Percentiles rank a stretch among this genome's conserved stretches.
Conservation (phyloP, 1,140 invertebrate species). For the Pygmarrhopalites habei region DNA sequence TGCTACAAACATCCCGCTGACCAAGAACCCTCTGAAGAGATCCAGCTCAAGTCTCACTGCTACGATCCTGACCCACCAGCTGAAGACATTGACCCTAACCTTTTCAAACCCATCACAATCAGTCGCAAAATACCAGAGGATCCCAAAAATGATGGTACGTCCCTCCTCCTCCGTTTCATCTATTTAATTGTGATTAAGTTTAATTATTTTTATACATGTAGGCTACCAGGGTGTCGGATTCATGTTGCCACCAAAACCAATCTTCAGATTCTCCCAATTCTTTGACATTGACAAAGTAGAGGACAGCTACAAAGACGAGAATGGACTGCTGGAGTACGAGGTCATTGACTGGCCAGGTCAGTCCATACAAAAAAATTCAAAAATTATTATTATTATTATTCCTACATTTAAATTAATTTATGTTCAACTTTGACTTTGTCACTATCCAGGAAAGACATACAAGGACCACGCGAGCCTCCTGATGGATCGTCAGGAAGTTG, state of each 20-base stretch:
- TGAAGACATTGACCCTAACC: too few species aligned
- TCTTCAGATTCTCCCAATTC: not conserved
- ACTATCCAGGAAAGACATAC: not conserved
- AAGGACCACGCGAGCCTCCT: not conserved
- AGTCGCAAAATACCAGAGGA: too few species aligned
- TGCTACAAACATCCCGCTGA: too few species aligned
- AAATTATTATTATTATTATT: not conserved
- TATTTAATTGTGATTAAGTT: too few species aligned
- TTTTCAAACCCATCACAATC: too few species aligned
- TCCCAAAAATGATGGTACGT: too few species aligned
- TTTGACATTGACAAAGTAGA: not conserved
- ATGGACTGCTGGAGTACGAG: not conserved
- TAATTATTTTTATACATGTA: too few species aligned
- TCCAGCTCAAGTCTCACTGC: too few species aligned
- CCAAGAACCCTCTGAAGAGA: too few species aligned
- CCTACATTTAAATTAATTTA: not conserved
- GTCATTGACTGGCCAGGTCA: conserved; percentile 4
- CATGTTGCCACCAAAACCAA: not conserved
- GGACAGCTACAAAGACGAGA: not conserved
- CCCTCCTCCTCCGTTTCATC: too few species aligned
- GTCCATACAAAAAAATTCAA: not conserved
- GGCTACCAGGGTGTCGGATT: conserved; percentile 1
- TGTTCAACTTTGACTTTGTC: not conserved
- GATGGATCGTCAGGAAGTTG: not conserved
- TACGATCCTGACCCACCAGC: too few species aligned